These are phyloP conservation scores for Drosophila kuntzei DNA, from an alignment of 2,888 invertebrate genomes.

Conservation along the genomic window DNA sequence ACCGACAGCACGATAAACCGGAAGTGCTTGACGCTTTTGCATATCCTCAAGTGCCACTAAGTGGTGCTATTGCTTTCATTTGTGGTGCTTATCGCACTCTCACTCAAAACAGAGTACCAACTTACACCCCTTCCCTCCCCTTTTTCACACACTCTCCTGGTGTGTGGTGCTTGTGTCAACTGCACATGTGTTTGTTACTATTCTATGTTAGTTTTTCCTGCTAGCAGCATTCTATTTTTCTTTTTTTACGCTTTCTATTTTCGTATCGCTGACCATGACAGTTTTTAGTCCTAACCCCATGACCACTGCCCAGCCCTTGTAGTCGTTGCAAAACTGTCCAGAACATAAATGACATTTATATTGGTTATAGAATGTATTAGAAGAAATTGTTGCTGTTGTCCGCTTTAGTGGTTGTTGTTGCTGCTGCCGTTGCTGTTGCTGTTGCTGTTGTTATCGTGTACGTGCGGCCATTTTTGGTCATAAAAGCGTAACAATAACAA, in stretches of 20 bases:
- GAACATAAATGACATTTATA: conserved; percentile 79
- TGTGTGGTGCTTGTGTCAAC: conserved; percentile 45
- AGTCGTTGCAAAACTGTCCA: conserved; percentile 62
- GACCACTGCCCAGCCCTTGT: conserved; percentile 5
- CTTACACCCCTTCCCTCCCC: not conserved
- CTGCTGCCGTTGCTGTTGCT: conserved; percentile 13
- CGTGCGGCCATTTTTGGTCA: conserved; percentile 60
- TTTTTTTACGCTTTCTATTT: conserved; percentile 14
- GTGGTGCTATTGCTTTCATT: conserved; percentile 76
- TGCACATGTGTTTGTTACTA: conserved; percentile 58
- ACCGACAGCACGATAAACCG: conserved; percentile 56
- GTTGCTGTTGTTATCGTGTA: conserved; percentile 53
- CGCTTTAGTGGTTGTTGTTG: conserved; percentile 6
- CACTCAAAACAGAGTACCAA: conserved; percentile 43
- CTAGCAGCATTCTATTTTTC: conserved; percentile 20
- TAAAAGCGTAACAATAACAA: conserved; percentile 71
- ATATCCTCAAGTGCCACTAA: conserved; percentile 80
- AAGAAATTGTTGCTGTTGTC: conserved; percentile 51
- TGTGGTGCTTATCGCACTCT: conserved; percentile 73
- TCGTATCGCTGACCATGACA: conserved; percentile 75
- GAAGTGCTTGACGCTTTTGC: conserved; percentile 77
- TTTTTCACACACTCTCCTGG: not conserved
- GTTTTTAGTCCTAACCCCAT: conserved; percentile 46
- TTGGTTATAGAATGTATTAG: conserved; percentile 76
- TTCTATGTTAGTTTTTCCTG: conserved; percentile 37